Percentiles rank a stretch among this genome's conserved stretches.
These are phyloP conservation scores for Hippocampus guttulatus DNA, from an alignment of 2,113 vertebrate species.

Conservation along the genomic window DNA sequence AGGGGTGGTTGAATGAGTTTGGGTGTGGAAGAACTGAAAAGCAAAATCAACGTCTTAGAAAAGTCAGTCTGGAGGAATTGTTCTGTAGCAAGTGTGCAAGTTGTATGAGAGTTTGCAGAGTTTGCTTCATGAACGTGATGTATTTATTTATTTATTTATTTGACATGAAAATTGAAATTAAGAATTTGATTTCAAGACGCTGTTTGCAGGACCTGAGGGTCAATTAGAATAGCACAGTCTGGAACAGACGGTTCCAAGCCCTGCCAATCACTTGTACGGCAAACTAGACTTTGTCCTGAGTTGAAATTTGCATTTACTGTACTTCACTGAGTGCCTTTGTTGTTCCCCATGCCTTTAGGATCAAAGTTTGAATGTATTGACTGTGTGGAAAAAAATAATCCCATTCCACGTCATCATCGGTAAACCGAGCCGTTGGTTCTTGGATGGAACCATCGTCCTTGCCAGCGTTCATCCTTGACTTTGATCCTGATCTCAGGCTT, in stretches of 20 bases:
- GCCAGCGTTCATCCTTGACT: slow-evolving; percentile 28
- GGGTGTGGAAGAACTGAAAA: too few relatives aligned
- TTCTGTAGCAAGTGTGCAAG: too few relatives aligned
- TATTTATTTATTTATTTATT: too few relatives aligned
- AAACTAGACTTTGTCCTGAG: neutral
- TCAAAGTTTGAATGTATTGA: slow-evolving; percentile 16
- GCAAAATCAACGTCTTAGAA: too few relatives aligned
- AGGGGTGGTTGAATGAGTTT: too few relatives aligned
- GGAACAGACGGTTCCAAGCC: too few relatives aligned
- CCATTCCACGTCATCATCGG: slow-evolving; percentile 27
- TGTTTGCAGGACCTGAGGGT: too few relatives aligned
- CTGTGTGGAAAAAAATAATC: slow-evolving; percentile 25
- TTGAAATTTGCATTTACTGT: neutral
- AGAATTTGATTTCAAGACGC: neutral
- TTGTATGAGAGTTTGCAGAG: too few relatives aligned
- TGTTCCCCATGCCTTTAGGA: neutral
- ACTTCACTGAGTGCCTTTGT: neutral
- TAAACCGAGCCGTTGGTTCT: slow-evolving; percentile 33
- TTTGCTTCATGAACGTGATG: too few relatives aligned
- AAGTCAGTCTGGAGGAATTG: neutral
- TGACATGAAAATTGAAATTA: neutral
- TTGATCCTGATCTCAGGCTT: slow-evolving; percentile 35
- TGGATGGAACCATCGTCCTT: slow-evolving; percentile 30
- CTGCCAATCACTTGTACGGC: too few relatives aligned
- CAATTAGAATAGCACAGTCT: too few relatives aligned